These are phyloP conservation scores for Porites rus DNA, from an alignment of 92 coral and sea anemone genomes.

Conservation along the genomic window DNA sequence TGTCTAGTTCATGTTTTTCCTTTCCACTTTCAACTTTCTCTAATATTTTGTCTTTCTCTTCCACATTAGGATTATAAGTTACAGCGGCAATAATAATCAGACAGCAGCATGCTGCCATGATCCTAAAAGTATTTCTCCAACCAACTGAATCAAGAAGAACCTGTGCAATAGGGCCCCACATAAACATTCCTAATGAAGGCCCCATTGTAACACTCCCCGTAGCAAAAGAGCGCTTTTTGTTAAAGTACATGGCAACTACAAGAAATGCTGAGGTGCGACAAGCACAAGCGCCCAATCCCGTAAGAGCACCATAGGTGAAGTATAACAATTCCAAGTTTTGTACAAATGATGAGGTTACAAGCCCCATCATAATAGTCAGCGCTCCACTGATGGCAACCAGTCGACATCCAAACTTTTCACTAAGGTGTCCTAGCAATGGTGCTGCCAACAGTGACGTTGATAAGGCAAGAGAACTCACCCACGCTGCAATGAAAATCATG, in stretches of 20 bases:
- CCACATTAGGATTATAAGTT: slow-evolving; percentile 22
- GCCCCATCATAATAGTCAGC: neutral
- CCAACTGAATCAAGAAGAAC: slow-evolving; percentile 27
- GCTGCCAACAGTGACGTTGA: slow-evolving; percentile 11
- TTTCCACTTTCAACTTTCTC: neutral
- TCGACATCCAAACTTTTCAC: slow-evolving; percentile 17
- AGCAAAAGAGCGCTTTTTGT: slow-evolving; percentile 18
- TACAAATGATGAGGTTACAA: slow-evolving; percentile 24
- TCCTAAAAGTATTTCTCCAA: slow-evolving; percentile 30
- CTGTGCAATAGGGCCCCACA: slow-evolving; percentile 27
- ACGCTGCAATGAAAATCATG: neutral
- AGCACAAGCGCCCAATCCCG: slow-evolving; percentile 23
- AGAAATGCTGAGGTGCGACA: slow-evolving; percentile 33
- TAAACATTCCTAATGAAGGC: slow-evolving; percentile 13
- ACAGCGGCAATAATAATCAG: neutral
- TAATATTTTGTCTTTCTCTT: neutral
- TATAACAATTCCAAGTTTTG: neutral
- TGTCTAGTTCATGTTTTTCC: neutral
- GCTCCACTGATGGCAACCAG: slow-evolving; percentile 6
- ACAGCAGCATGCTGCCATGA: slow-evolving; percentile 4
- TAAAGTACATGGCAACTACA: slow-evolving; percentile 34
- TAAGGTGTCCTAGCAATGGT: slow-evolving; percentile 12
- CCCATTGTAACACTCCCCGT: slow-evolving; percentile 40
- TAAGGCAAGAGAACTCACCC: slow-evolving; percentile 34
- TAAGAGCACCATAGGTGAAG: slow-evolving; percentile 17